Evolutionary conservation across 2,888 invertebrate genomes (phyloP), one percentile per base, ranked within the genome.

Genomic region (Cheilosia variabilis): DNA sequence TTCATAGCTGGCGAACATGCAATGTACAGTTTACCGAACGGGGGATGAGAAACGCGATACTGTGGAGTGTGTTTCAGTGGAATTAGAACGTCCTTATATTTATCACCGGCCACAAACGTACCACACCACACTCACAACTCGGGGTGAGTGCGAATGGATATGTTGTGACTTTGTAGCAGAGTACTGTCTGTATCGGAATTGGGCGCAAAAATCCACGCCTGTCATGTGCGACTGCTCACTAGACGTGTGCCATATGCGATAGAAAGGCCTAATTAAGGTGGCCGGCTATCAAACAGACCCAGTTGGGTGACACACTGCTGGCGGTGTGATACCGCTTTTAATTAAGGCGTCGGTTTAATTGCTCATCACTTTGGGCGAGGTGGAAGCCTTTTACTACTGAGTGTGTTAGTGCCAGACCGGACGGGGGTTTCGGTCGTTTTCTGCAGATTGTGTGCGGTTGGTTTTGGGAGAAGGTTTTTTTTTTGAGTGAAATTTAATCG

Each of bases 241-340:
- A 45, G 27, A 63, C 50, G n/a, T 73, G 41, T 22, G 41, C 53
- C 2, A 41, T 10, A 76, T 72, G 47, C 15, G 62, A 69, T 77
- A 62, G 65, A 53, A 13, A 50, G 45, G 43, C 53, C 75, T 79
- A 84, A 84, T 84, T 79, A 79, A 79, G 79, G 79, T 84, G 65
- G 34, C 55, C 55, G 53, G 83, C 65, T 53, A 69, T 57, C 69
- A 75, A 75, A 79, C 69, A 57, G 47, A 55, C 41, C 24, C 50
- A 19, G 53, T 19, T 72, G 17, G 43, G 58, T 79, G 83, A 73
- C 72, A 73, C 45, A 31, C 34, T 22, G 19, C 31, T 57, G 34
- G 50, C 10, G 75, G 65, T 76, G 79, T 79, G 75, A 79, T 37
- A 37, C 60, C 55, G 55, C 22, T 65, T 75, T 75, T 79, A 84